phyloP scores from a whole-genome alignment of 2,797 vertebrate genomes.

The Carcharodon carcharias region DNA sequence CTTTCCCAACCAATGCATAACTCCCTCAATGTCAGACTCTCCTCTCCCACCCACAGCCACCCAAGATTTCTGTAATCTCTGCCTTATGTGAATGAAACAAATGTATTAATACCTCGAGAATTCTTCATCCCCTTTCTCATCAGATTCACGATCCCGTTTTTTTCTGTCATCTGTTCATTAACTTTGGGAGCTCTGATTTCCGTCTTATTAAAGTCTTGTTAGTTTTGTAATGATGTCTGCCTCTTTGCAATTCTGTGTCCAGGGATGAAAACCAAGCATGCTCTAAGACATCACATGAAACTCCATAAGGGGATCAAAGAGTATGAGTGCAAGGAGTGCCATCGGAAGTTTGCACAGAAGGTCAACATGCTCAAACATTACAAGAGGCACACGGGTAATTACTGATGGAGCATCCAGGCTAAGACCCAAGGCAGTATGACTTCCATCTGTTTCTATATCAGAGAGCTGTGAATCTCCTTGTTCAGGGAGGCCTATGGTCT shows the following conservation, averaged over 20 bases:
- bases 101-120: neutral
- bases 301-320: constrained; percentile 98
- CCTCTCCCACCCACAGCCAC: neutral
- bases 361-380: constrained; percentile 99
- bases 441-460: neutral
- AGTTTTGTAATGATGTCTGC: neutral
- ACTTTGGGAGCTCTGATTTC: neutral
- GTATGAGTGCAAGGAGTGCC: constrained; percentile 91
- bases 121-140: neutral
- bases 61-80: neutral
- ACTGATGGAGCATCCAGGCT: neutral
- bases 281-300: constrained; percentile 97
- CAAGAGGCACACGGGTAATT: constrained; percentile 88
- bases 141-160: neutral
- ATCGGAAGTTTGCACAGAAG: constrained; percentile 94
- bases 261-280: constrained; percentile 99
- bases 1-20: neutral
- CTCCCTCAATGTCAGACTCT: neutral
- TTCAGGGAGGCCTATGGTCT: neutral
- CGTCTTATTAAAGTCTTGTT: neutral
- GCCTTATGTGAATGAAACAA: neutral
- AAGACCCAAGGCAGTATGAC: neutral
- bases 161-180: neutral
- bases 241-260: constrained; percentile 21
- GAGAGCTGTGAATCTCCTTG: neutral